Conservation (phyloP, 2,113 vertebrate species). For the Chinchilla lanigera region DNA sequence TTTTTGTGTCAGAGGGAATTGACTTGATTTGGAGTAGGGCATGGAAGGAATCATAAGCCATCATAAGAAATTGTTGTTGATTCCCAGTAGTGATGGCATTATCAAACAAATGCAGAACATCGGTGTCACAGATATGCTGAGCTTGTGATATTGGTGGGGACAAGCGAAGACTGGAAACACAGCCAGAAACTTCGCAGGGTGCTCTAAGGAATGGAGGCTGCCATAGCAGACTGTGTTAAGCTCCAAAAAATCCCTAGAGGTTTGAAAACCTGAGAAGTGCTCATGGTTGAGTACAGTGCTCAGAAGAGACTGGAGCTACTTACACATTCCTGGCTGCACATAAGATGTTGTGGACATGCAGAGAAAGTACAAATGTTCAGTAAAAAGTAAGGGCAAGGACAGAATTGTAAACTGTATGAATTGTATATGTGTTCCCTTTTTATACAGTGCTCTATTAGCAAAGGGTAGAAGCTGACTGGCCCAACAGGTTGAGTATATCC, state of each 20-base stretch:
- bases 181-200: not conserved
- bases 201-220: not conserved
- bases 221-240: not conserved
- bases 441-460: not conserved
- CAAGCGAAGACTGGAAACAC: not conserved
- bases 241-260: not conserved
- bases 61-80: not conserved
- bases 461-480: not conserved
- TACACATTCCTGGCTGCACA: not conserved
- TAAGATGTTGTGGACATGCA: not conserved
- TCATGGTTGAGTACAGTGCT: not conserved
- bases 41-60: not conserved
- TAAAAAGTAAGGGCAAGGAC: not conserved
- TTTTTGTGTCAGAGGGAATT: not conserved
- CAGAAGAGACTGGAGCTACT: not conserved
- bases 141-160: not conserved
- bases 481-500: not conserved
- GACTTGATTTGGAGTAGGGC: not conserved
- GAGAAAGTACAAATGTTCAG: not conserved
- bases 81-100: not conserved
- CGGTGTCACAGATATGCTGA: not conserved
- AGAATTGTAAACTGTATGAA: conserved; percentile 2
- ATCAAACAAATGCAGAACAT: not conserved
- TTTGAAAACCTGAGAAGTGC: not conserved
- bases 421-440: not conserved